Evolutionary conservation across 2,797 vertebrate genomes (phyloP), one percentile per base, ranked within the genome.

Genomic region (Lepilemur ruficaudatus): DNA sequence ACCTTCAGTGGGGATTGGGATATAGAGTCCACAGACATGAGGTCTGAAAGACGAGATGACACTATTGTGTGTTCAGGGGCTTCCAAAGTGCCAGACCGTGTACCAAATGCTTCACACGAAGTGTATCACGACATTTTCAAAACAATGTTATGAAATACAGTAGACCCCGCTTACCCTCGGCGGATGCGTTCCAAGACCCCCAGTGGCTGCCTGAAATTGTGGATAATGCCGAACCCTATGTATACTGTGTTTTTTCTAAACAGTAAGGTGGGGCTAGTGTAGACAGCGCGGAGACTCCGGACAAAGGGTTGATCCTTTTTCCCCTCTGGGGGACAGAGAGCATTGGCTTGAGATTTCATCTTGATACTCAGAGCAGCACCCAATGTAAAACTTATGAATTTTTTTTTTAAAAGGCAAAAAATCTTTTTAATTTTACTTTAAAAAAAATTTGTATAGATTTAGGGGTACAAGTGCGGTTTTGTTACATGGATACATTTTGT

Each of bases 41-140:
- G 9, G 8, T 15, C 22, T 72, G 25, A 63, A 10, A 7, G 43
- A 63, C 17, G 43, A 17, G 69, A 50, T 0, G 11, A 46, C 0
- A 4, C 43, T 11, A 2, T 2, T 1, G 0, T 15, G 48, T 7
- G 55, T 18, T 30, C 17, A 1, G 59, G 88, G 38, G 6, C 35
- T 32, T 3, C 2, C 48, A 1, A 8, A 14, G 46, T 2, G 9
- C 57, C 55, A 46, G 48, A 1, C 30, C 9, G 22, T 38, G 6
- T 3, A 18, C 85, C 4, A 22, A 70, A 35, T 23, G 76, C 50
- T 86, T 63, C 9, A 0, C 10, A 30, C 0, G 18, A 48, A 15
- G 13, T 2, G 5, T 2, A 14, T 4, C 14, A 15, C 7, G 76
- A 55, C 50, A 38, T 38, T 22, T 55, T 25, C 50, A 38, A 9